Percentiles rank a stretch among this genome's conserved stretches.
Conservation (phyloP, 2,113 vertebrate genomes). For the Xyliphius kryptos region DNA sequence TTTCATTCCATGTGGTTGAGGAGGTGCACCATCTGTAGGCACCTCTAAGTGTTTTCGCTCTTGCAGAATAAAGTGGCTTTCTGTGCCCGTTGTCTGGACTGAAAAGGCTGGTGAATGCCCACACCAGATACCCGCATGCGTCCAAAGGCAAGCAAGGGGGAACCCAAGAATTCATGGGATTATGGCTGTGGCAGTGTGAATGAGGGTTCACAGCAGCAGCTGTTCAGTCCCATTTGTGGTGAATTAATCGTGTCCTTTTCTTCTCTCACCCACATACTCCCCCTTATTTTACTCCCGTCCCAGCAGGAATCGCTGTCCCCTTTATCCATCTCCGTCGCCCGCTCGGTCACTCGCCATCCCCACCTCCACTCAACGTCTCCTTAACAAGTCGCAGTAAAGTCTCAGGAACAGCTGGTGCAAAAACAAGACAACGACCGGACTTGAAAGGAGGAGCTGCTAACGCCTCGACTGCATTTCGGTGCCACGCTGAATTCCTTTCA, state of each 20-base stretch:
- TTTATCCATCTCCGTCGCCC: no score
- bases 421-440: constrained; percentile 39
- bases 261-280: constrained; percentile 25
- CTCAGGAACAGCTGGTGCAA: constrained; percentile 57
- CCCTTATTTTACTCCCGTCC: constrained; percentile 41
- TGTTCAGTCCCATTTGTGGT: constrained; percentile 56
- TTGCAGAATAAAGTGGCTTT: constrained; percentile 56
- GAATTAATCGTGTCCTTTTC: constrained; percentile 53
- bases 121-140: constrained; percentile 34
- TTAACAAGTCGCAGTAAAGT: constrained; percentile 62
- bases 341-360: constrained; percentile 41
- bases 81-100: constrained; percentile 59
- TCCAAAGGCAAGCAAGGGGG: constrained; percentile 47
- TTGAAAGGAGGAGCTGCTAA: constrained; percentile 44
- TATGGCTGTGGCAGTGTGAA: constrained; percentile 53
- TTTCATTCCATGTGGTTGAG: no score
- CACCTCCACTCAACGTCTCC: constrained; percentile 33
- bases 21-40: no score
- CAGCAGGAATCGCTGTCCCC: constrained; percentile 47
- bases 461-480: constrained; percentile 32
- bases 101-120: constrained; percentile 59
- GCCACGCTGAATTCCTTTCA: constrained; percentile 39
- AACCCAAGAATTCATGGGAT: constrained; percentile 61
- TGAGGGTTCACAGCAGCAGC: constrained; percentile 54
- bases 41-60: no score